These are phyloP conservation scores for Gymnocephalus cernua DNA, from an alignment of 2,113 vertebrate species.

Conservation along the genomic window DNA sequence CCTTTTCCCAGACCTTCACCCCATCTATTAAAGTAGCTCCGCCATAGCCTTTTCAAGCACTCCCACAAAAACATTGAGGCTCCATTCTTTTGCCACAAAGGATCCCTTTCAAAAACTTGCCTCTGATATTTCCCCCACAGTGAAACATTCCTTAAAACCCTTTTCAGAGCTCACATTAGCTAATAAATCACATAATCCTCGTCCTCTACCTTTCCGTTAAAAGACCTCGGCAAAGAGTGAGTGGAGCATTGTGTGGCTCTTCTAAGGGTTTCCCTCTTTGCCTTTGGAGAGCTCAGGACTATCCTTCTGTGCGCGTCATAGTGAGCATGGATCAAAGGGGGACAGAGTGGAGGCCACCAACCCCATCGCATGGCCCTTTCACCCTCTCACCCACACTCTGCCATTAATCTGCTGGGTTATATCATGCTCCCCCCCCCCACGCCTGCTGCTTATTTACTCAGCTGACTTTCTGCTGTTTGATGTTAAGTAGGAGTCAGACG, in stretches of 20 bases:
- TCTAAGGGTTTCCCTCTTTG: constrained; percentile 48
- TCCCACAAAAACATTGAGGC: constrained; percentile 62
- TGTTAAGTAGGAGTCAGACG: constrained; percentile 65
- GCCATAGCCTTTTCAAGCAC: constrained; percentile 43
- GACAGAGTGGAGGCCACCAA: constrained; percentile 64
- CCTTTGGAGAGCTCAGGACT: constrained; percentile 59
- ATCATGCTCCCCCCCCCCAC: constrained; percentile 38
- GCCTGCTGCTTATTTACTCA: constrained; percentile 78
- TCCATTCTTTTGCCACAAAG: constrained; percentile 73
- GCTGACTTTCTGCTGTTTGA: constrained; percentile 79
- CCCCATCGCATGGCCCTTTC: constrained; percentile 66
- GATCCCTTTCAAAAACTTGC: constrained; percentile 68
- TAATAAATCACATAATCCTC: constrained; percentile 81
- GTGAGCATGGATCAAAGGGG: constrained; percentile 74
- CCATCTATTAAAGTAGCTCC: constrained; percentile 52
- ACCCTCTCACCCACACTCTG: constrained; percentile 78
- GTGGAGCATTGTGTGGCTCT: constrained; percentile 73
- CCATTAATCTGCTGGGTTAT: constrained; percentile 75
- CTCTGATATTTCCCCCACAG: constrained; percentile 73
- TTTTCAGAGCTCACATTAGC: constrained; percentile 69
- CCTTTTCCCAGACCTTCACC: constrained; percentile 40
- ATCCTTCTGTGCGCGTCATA: constrained; percentile 53
- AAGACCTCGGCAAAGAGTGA: constrained; percentile 48
- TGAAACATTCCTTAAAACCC: constrained; percentile 71
- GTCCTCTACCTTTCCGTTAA: constrained; percentile 65